Base-by-base conservation (phyloP, 2,113 vertebrate genomes). In the Mesoclemmys tuberculata region DNA sequence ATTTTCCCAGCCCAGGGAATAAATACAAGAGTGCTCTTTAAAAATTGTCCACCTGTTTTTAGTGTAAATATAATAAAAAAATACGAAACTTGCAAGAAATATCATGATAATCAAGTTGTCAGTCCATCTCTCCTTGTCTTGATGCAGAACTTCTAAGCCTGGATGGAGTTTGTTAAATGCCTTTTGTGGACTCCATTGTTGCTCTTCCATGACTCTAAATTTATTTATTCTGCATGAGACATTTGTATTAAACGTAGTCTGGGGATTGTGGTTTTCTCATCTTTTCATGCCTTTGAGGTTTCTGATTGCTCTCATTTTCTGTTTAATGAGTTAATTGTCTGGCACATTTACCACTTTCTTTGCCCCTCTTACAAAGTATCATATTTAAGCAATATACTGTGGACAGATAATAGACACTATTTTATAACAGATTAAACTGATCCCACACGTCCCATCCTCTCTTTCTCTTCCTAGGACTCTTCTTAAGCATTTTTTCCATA, bases 151-250 rank as follows among this genome's bases (percentile, higher is more conserved):
- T 29, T 0, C 1, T 79, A 55, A 87, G 35, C 56, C 80, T 79
- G 44, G 41, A 10, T 80, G 64, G 38, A 79, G n/a, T 86, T 61
- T 75, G 58, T 91, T 87, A 35, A 26, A 96, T 95, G 74, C 54
- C 48, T 90, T 91, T 75, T 87, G 48, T 27, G 10, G 75, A 54
- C 12, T 92, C 21, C 31, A 13, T 26, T 13, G 12, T 35, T 64
- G 92, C 55, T 80, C 71, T 85, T 94, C 90, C 90, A 92, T 93
- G 64, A 90, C 95, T 78, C 92, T 95, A 84, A 94, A 90, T 96
- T 88, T 97, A 90, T 96, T 82, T 95, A 5, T 77, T 96, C 21
- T 5, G 49, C 44, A 4, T 92, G 93, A 97, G 93, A 74, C 80
- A 48, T 80, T 90, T 51, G 55, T 71, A 84, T 96, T 98, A 78